Evolutionary conservation across 2,888 invertebrate species (phyloP).

Genomic region (Calameuta idolon): DNA sequence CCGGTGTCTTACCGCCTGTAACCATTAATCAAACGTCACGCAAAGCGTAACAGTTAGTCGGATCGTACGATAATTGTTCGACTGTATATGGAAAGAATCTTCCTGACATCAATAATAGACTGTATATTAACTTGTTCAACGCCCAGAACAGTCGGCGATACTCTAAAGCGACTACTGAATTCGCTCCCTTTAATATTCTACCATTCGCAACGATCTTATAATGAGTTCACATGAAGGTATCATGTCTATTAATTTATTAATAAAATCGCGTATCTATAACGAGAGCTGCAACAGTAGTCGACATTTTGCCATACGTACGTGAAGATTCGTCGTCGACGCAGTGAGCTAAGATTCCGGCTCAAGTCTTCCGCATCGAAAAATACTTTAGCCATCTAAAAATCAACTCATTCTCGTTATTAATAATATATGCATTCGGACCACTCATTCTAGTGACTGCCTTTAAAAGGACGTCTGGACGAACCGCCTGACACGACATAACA

Average conservation of each 20-base stretch:
- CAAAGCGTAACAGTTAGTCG: constrained; percentile 63
- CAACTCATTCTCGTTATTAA: constrained; percentile 66
- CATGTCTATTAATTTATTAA: not conserved
- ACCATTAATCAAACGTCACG: constrained; percentile 68
- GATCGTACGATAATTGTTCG: constrained; percentile 24
- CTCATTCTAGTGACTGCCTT: constrained; percentile 51
- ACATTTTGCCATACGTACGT: constrained; percentile 65
- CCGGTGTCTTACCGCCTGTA: constrained; percentile 98
- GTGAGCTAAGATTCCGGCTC: constrained; percentile 63
- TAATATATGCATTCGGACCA: constrained; percentile 65
- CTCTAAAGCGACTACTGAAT: constrained; percentile 63
- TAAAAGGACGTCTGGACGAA: not conserved
- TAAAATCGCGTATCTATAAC: not conserved
- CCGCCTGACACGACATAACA: not conserved
- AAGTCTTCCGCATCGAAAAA: constrained; percentile 64
- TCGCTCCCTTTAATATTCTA: constrained; percentile 41
- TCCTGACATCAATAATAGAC: constrained; percentile 1
- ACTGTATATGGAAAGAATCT: constrained; percentile 4
- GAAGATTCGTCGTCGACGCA: constrained; percentile 53
- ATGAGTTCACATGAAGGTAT: not conserved
- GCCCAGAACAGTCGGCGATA: constrained; percentile 52
- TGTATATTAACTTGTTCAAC: constrained; percentile 45
- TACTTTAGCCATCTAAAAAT: constrained; percentile 67
- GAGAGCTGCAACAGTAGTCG: constrained; percentile 61
- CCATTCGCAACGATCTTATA: not conserved